phyloP scores from a whole-genome alignment of 2,113 vertebrate species.

The Ochotona princeps region DNA sequence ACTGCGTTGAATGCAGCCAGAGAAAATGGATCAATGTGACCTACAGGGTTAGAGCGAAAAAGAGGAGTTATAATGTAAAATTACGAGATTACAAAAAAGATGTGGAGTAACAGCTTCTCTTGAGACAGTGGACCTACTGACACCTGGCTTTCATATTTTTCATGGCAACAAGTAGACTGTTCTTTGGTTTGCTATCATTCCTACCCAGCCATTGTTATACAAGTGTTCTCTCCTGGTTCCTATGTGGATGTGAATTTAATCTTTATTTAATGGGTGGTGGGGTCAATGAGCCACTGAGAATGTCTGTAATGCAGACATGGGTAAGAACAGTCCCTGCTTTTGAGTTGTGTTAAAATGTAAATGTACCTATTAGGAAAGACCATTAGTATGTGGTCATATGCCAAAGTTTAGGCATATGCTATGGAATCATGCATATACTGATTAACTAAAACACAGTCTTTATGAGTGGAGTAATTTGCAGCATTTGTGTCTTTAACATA shows the following conservation, averaged over 20 bases:
- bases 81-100: neutral
- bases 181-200: neutral
- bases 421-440: neutral
- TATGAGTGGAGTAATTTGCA: neutral
- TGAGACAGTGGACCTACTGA: neutral
- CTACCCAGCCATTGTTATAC: neutral
- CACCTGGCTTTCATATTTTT: neutral
- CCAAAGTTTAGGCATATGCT: conserved; percentile 10
- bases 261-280: neutral
- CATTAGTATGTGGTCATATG: conserved; percentile 3
- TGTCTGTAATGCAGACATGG: neutral
- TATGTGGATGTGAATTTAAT: conserved; percentile 20
- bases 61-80: neutral
- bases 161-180: neutral
- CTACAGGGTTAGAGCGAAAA: neutral
- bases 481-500: neutral
- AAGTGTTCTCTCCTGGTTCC: neutral
- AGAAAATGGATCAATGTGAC: neutral
- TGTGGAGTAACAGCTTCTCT: neutral
- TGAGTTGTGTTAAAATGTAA: neutral
- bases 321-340: conserved; percentile 37
- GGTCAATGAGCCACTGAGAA: neutral
- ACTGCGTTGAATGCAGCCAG: neutral
- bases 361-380: neutral
- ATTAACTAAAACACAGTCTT: neutral